A percentile compares a stretch with the other conserved stretches of the same genome.
Conservation (phyloP, 2,888 invertebrate genomes). For the Erebia palarica region DNA sequence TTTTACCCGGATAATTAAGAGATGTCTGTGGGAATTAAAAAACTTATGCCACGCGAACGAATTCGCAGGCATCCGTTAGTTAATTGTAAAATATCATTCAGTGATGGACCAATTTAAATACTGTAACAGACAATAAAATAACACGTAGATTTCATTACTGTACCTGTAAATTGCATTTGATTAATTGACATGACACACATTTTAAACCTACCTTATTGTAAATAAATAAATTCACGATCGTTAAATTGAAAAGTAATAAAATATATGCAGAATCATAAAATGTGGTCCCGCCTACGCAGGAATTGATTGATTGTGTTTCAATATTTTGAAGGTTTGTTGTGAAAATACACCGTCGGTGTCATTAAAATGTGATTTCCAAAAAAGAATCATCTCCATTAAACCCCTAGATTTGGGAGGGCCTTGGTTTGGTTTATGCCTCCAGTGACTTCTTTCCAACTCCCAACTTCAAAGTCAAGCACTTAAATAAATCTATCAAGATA, state of each 20-base stretch:
- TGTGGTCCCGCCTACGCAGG: neutral
- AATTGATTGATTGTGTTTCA: slow-evolving; percentile 9
- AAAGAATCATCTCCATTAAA: neutral
- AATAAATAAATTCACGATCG: slow-evolving; percentile 2
- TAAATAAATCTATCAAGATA: too few species aligned
- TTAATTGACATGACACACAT: slow-evolving; percentile 3
- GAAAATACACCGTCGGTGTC: neutral
- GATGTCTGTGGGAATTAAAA: too few species aligned
- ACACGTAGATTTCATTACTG: neutral
- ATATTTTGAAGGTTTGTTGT: slow-evolving; percentile 3
- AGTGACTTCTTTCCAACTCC: too few species aligned
- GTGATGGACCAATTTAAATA: neutral
- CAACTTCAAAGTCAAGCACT: too few species aligned
- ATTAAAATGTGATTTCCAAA: neutral
- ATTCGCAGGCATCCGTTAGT: too few species aligned
- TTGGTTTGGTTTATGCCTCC: too few species aligned
- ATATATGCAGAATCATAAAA: slow-evolving; percentile 4
- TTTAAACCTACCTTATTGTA: neutral
- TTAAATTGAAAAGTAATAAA: slow-evolving; percentile 9
- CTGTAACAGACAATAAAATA: neutral
- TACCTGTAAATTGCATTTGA: neutral
- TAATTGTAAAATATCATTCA: neutral
- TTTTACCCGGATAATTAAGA: too few species aligned
- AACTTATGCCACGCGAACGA: too few species aligned
- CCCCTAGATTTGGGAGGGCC: neutral